Conservation (phyloP, 2,888 invertebrate species). For the Hylaea fasciaria region DNA sequence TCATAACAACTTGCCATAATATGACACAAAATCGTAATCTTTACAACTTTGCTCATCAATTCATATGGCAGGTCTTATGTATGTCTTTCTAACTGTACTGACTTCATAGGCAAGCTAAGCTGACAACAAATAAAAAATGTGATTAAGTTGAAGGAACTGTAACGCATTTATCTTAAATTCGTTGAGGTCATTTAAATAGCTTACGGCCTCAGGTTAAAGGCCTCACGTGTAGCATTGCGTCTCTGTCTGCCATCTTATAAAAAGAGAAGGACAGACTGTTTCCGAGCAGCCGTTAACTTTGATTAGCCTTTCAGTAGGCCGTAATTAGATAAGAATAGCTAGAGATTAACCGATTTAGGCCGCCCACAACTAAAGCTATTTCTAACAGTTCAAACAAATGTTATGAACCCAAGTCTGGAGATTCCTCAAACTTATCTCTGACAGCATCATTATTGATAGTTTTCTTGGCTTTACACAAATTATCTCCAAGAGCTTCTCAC, state of each 20-base stretch:
- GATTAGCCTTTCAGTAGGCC: slow-evolving; percentile 31
- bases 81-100: slow-evolving; percentile 22
- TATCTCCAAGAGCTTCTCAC: too few species aligned
- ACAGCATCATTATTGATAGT: neutral
- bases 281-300: slow-evolving; percentile 28
- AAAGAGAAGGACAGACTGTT: slow-evolving; percentile 21
- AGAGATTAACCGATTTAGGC: slow-evolving; percentile 24
- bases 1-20: neutral
- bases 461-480: neutral
- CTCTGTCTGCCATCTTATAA: slow-evolving; percentile 18
- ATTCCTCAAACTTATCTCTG: neutral
- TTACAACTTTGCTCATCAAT: slow-evolving; percentile 14
- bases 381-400: slow-evolving; percentile 13
- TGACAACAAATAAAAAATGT: slow-evolving; percentile 21
- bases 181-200: slow-evolving; percentile 32
- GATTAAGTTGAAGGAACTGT: slow-evolving; percentile 30
- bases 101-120: slow-evolving; percentile 14
- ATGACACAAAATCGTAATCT: slow-evolving; percentile 4
- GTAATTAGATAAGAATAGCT: slow-evolving; percentile 32
- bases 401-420: neutral
- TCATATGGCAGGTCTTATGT: slow-evolving; percentile 14
- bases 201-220: slow-evolving; percentile 34
- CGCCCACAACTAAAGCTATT: slow-evolving; percentile 20
- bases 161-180: slow-evolving; percentile 34
- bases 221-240: slow-evolving; percentile 16